Conservation (phyloP, 2,888 invertebrate species). For the Lepidochrysops patricia region DNA sequence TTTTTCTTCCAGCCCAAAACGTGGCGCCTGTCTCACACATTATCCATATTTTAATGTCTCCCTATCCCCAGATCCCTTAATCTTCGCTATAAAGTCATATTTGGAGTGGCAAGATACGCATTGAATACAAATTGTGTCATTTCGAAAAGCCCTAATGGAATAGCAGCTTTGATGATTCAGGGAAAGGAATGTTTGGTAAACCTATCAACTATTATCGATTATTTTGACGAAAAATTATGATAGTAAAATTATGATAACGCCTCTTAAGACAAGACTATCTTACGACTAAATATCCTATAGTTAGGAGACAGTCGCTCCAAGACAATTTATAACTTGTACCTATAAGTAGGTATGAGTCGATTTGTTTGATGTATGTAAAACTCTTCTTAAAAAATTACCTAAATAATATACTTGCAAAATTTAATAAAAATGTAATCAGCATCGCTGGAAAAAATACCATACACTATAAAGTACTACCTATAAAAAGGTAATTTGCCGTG, state of each 20-base stretch:
- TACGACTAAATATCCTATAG: no score
- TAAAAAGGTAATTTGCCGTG: background rate
- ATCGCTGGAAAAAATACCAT: no score
- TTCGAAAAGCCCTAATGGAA: conserved; percentile 69
- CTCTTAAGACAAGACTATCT: no score
- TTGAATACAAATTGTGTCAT: conserved; percentile 70
- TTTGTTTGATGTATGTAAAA: no score
- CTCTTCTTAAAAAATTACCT: no score
- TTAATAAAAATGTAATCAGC: conserved; percentile 52
- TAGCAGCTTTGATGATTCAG: conserved; percentile 71
- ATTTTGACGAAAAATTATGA: background rate
- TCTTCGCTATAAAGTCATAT: conserved; percentile 58
- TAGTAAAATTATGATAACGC: no score
- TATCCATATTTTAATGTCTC: conserved; percentile 14
- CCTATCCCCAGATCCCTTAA: conserved; percentile 42
- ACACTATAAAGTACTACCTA: no score
- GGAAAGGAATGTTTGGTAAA: conserved; percentile 66
- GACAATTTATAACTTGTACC: no score
- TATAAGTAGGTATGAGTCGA: no score
- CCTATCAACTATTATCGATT: conserved; percentile 14
- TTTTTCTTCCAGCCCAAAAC: background rate
- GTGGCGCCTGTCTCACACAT: conserved; percentile 13
- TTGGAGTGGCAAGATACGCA: conserved; percentile 43
- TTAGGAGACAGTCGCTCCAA: no score
- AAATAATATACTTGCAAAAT: conserved; percentile 16